Base-by-base conservation (phyloP, 2,797 vertebrate species). In the Chelidonichthys spinosus region DNA sequence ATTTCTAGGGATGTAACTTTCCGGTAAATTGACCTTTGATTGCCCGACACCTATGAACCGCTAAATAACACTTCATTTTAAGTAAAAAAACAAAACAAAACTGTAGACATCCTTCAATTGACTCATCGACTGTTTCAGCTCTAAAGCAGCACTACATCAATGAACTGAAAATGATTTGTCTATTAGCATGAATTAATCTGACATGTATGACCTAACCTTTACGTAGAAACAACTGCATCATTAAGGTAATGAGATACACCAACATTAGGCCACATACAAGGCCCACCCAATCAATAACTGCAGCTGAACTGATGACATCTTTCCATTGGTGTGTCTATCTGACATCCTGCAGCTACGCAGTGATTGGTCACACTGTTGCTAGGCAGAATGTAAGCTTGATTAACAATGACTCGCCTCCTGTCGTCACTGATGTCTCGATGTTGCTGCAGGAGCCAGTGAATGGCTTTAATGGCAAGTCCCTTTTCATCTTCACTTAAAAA, bases 351-450 rank as follows among this genome's bases (percentile, higher is more conserved):
- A 11, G 69, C 69, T 9, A 10, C 10, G 4, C 47, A 36, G 6
- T 2, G 78, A 85, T 73, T 83, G 82, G 85, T 1, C 14, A 11
- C 35, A 13, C 74, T 70, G 84, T 87, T 86, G 83, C 84, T 74
- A 79, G 85, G 84, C 76, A 83, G 74, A 83, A 58, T 8, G 25
- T 5, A 15, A 61, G 59, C 40, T 11, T 33, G 18, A 73, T 39
- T 15, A n/a, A 61, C 62, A 43, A 37, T 60, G 32, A 61, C 2
- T 15, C 39, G 25, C 25, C 25, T 25, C 25, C 25, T 25, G 25
- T 25, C 25, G 25, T 25, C 25, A 25, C 25, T 25, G 25, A 25
- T 25, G 25, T 25, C 25, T 25, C 25, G 25, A 25, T 2, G 25
- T 25, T 25, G 25, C 25, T 25, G 25, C 25, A 25, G 25, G 25